These are phyloP conservation scores for Clupea harengus DNA, from an alignment of 2,113 vertebrate genomes.

Conservation along the genomic window DNA sequence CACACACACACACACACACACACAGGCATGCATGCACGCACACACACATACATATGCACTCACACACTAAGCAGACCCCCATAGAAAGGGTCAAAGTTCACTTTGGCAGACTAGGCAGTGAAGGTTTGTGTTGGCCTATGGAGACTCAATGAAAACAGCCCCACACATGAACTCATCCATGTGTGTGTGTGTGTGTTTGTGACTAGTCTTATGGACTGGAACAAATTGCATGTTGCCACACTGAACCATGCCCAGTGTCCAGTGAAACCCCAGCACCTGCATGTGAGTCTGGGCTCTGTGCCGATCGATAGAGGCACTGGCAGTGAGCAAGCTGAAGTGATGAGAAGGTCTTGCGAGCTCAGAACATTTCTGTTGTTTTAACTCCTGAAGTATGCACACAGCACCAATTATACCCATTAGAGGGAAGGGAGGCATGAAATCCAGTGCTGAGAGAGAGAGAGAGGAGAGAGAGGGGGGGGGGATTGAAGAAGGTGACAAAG, in stretches of 20 bases:
- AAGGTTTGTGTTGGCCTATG: not conserved
- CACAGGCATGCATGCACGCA: not conserved
- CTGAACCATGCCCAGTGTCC: not conserved
- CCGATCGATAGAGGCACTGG: not conserved
- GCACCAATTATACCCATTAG: not conserved
- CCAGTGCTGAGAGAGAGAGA: not conserved
- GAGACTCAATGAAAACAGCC: not conserved
- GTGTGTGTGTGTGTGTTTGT: not conserved
- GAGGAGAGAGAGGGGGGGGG: not conserved
- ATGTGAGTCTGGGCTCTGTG: not conserved
- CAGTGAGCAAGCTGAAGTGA: not conserved
- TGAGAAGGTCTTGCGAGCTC: not conserved
- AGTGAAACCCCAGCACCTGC: not conserved
- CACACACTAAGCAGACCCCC: not conserved
- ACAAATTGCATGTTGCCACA: not conserved
- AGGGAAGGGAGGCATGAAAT: not conserved
- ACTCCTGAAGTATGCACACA: conserved; percentile 2
- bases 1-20: not conserved
- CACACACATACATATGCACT: not conserved
- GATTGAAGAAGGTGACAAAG: not conserved
- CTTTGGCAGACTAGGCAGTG: not conserved
- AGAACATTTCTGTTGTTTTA: conserved; percentile 8
- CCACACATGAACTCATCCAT: not conserved
- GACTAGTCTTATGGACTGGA: not conserved
- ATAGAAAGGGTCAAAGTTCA: not conserved